These are phyloP conservation scores for Acipenser oxyrinchus DNA, from an alignment of 2,797 vertebrate species.

Conservation along the genomic window DNA sequence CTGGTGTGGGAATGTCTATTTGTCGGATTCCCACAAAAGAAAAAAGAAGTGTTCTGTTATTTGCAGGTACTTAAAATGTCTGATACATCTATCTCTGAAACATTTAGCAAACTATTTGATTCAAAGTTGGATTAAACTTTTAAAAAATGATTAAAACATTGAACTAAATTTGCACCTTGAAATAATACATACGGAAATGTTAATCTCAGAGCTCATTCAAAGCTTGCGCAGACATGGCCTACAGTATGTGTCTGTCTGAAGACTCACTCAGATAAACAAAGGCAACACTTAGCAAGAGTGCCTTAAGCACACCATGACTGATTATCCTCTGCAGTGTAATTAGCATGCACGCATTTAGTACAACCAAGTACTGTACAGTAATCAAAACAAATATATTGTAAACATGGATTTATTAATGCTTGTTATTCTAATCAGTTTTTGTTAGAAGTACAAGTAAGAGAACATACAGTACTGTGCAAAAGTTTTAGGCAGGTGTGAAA, in stretches of 20 bases:
- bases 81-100: background rate
- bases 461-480: too few species aligned
- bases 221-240: background rate
- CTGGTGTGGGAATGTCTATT: background rate
- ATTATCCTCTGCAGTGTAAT: too few species aligned
- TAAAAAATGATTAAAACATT: background rate
- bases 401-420: slow-evolving; percentile 19
- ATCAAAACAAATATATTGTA: background rate
- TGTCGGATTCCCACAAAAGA: slow-evolving; percentile 1
- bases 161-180: background rate
- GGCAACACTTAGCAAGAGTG: too few species aligned
- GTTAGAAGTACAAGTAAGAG: too few species aligned
- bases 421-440: too few species aligned
- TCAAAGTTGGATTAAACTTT: background rate
- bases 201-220: background rate
- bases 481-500: too few species aligned
- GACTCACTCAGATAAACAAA: background rate
- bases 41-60: background rate
- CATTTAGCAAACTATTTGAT: background rate
- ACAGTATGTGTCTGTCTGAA: background rate
- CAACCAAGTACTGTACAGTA: background rate
- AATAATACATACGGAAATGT: background rate
- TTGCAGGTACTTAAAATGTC: background rate
- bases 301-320: too few species aligned
- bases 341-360: too few species aligned